Conservation (phyloP, 1,140 invertebrate species). For the Fragariocoptes setiger region DNA sequence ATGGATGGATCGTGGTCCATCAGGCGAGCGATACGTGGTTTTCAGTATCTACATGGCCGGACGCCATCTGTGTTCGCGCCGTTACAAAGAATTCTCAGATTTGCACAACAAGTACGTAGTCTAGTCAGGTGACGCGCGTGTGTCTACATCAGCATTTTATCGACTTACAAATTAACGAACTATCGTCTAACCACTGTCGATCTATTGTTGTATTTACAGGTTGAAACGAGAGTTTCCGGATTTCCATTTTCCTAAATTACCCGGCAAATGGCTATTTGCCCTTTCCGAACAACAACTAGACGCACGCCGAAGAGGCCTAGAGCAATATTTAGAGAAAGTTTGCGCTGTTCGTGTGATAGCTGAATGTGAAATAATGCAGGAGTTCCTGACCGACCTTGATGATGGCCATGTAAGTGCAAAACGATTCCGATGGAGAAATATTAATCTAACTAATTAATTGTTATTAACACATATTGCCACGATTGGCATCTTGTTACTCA, state of each 20-base stretch:
- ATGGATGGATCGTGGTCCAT: slow-evolving; percentile 27
- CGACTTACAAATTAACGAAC: no score
- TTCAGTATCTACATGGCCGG: slow-evolving; percentile 99
- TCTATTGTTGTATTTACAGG: no score
- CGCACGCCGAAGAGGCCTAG: slow-evolving; percentile 56
- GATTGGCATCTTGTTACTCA: not conserved
- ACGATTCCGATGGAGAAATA: not conserved
- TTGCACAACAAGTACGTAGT: slow-evolving; percentile 51
- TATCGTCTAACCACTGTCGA: no score
- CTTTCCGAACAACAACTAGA: slow-evolving; percentile 86
- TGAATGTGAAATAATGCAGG: slow-evolving; percentile 83
- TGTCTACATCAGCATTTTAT: no score
- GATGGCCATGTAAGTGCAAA: slow-evolving; percentile 27
- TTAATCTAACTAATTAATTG: not conserved
- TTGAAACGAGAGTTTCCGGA: slow-evolving; percentile 86
- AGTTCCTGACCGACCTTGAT: slow-evolving; percentile 71
- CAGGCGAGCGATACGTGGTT: slow-evolving; percentile 66
- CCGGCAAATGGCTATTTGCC: slow-evolving; percentile 92
- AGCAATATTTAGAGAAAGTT: slow-evolving; percentile 92
- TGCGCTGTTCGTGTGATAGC: slow-evolving; percentile 90
- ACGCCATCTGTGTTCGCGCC: slow-evolving; percentile 65
- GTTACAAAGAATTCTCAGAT: slow-evolving; percentile 78
- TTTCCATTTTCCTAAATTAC: slow-evolving; percentile 87
- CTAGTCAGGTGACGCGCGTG: no score
- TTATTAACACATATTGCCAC: slow-evolving; percentile 1